Base-by-base conservation (phyloP, 2,797 vertebrate genomes). In the Cuniculus paca region DNA sequence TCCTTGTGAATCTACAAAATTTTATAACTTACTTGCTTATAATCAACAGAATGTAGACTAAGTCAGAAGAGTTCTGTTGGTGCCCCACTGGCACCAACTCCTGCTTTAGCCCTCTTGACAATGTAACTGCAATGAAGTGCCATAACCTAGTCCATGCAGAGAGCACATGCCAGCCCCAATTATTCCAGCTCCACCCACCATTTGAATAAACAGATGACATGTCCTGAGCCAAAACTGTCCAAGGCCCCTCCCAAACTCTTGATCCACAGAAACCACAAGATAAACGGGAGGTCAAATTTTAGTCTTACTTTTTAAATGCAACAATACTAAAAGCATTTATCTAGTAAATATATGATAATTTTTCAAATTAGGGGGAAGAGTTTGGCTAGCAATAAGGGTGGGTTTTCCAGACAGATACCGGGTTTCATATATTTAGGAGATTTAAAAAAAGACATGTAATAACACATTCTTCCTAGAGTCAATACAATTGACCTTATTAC, bases 381-480 rank as follows among this genome's bases (percentile, higher is more conserved):
- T 85, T 50, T 95, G 85, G 52, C 22, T 70, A 93, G 22, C 56
- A 93, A 85, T n/a, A 28, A 68, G 10, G 13, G 13, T 85, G 14
- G 1, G 63, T 70, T 96, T 93, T 95, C 81, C 92, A 84, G 31
- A 82, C 20, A 94, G 24, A 94, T 56, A 86, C 39, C n/a, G 91
- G 72, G 24, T 92, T 79, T 88, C 89, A 87, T 22, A 79, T 78
- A 92, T 58, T 88, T 95, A 90, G 20, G 74, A 56, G 34, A 92
- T 65, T 28, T 92, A 17, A 82, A 45, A 96, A 95, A 91, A 70
- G 65, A 52, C 84, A 77, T 14, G 3, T 45, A 36, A 39, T 19
- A 91, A 94, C n/a, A 84, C 10, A 82, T 65, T 60, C n/a, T 82
- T 77, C n/a, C 70, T 88, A 12, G 28, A 52, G 31, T 88, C 70